Evolutionary conservation across 2,113 vertebrate species (phyloP), one percentile per base, ranked within the genome.

Genomic region (Megaceryle maxima): DNA sequence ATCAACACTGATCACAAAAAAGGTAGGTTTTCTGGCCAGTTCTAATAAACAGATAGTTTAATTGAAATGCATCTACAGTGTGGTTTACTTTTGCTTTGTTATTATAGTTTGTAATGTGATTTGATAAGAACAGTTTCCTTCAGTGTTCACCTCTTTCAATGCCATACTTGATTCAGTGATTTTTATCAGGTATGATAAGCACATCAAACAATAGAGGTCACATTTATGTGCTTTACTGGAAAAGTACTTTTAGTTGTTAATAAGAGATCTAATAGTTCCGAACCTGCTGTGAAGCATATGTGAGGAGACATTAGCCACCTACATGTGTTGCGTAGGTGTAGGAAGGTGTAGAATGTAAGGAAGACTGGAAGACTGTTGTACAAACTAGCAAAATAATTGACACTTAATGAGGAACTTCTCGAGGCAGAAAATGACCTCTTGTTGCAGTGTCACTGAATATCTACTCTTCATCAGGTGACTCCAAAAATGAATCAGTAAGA

Each of bases 241-340:
- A 97, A 97, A 97, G 93, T 96, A 97, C 96, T 97, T 96, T 95
- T 68, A 96, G 88, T 93, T 94, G 82, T 94, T 87, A 97, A 19
- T 46, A 46, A 96, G 85, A 86, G 56, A 87, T 95, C 92, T 97
- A 97, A 97, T 97, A 95, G 95, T 97, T 97, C 83, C 96, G 59
- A 93, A 80, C 97, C 96, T 95, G 97, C 98, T 98, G 97, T 92
- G 97, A 97, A 98, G 96, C 97, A 96, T 97, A 98, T 97, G 97
- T 97, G 97, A 96, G 96, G 92, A 97, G 84, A 96, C 96, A 98
- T 98, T 98, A 98, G 85, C 97, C 97, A 97, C 97, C 97, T 96
- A 95, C 95, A 94, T 96, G 89, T 95, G 94, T 96, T 96, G 96
- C 78, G 39, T 41, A 41, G 39, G 39, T 41, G 10, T 41, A 41